phyloP scores from a whole-genome alignment of 2,113 vertebrate species.

The Mandrillus leucophaeus region DNA sequence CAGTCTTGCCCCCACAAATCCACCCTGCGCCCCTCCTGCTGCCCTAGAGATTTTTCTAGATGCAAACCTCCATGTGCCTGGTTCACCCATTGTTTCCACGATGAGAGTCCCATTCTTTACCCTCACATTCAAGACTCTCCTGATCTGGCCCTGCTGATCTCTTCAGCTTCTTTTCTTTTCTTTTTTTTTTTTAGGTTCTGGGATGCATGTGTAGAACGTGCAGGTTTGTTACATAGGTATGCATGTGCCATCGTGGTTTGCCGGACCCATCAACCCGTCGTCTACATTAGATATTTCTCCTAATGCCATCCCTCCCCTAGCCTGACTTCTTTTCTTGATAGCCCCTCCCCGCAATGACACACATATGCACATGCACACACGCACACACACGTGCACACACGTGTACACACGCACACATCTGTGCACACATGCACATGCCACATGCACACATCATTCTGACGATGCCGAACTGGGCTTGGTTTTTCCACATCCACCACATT shows the following conservation, averaged over 20 bases:
- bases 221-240: too few species aligned
- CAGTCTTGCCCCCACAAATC: background rate
- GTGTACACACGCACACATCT: too few species aligned
- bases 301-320: too few species aligned
- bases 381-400: too few species aligned
- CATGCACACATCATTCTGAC: too few species aligned
- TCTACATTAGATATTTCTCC: too few species aligned
- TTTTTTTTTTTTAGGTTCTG: too few species aligned
- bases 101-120: background rate
- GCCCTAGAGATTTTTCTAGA: background rate
- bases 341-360: background rate
- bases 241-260: too few species aligned
- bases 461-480: background rate
- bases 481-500: background rate
- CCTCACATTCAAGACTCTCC: background rate
- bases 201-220: too few species aligned
- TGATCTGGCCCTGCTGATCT: background rate
- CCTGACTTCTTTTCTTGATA: background rate
- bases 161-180: background rate
- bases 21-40: background rate
- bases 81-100: background rate
- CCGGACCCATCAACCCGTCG: too few species aligned
- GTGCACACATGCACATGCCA: too few species aligned
- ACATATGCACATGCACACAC: too few species aligned
- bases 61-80: background rate